Conservation (phyloP, 2,113 vertebrate genomes). For the Spermophilus dauricus region DNA sequence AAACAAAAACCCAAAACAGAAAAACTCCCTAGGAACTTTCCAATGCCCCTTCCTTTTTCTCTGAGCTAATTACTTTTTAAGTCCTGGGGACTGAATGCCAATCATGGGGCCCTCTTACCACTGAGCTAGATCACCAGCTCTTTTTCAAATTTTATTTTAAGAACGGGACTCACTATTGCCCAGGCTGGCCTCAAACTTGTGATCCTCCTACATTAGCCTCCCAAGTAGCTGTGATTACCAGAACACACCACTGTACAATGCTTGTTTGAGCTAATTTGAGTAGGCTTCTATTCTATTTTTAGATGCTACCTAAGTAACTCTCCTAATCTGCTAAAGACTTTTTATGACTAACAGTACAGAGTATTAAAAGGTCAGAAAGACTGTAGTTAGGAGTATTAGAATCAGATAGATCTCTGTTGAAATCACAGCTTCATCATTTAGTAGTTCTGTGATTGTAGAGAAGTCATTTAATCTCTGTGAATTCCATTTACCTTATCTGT, state of each 20-base stretch:
- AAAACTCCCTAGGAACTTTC: not conserved
- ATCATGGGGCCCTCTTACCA: too few relatives aligned
- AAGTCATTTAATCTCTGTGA: conserved; percentile 35
- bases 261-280: not conserved
- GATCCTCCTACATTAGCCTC: not conserved
- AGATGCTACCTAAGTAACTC: not conserved
- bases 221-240: not conserved
- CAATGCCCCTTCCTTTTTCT: not conserved
- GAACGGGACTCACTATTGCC: not conserved
- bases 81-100: too few relatives aligned
- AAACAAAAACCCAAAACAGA: too few relatives aligned
- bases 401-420: not conserved
- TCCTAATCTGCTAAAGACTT: conserved; percentile 2
- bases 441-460: conserved; percentile 6
- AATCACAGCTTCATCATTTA: not conserved
- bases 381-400: not conserved
- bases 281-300: conserved; percentile 24
- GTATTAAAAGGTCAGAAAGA: not conserved
- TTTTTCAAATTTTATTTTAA: not conserved
- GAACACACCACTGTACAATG: not conserved
- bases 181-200: not conserved
- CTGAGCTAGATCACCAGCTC: too few relatives aligned
- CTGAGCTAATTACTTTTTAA: not conserved
- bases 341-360: conserved; percentile 2
- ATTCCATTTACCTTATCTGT: conserved; percentile 25